Evolutionary conservation across 2,797 vertebrate genomes (phyloP), one percentile per base, ranked within the genome.

Genomic region (Xyrichtys novacula): DNA sequence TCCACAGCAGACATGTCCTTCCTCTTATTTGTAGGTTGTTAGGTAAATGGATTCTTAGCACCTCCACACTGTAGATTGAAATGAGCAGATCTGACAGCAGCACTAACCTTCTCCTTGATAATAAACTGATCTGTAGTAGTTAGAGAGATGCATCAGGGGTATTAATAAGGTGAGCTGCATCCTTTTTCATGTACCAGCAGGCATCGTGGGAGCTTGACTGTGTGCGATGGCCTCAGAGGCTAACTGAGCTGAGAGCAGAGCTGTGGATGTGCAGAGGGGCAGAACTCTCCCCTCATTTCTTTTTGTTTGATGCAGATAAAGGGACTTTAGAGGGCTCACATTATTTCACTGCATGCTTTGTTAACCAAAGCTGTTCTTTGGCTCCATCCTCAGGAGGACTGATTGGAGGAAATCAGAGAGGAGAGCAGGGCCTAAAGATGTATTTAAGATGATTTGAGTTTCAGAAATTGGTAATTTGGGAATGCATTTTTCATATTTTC

Each of bases 81-180:
- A 36, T 6, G 1, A 19, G 3, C 19, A 32, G 44, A 46, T 15
- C 14, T 22, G 42, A 61, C 26, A 19, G 4, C 42, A 50, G 31
- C 61, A 31, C n/a, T 16, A 9, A 17, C 8, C 54, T 20, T 15
- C 55, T 39, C 20, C n/a, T 36, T 43, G 9, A 20, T 52, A 25
- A 65, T 53, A 26, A 15, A 48, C 19, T 42, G 28, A 31, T 26
- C 10, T 20, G 28, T 38, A 36, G 46, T 39, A 3, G 67, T 74
- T 42, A 49, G 49, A 19, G 59, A 63, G 38, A 68, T 55, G 65
- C 63, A 69, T 66, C 76, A 25, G 17, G 54, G 69, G 52, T 49
- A 70, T 83, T 88, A 83, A 83, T 78, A 70, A 81, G 78, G 65
- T 76, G 73, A 78, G 68, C 57, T 5, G 57, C 53, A 65, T 88